These are phyloP conservation scores for Lates calcarifer DNA, from an alignment of 2,113 vertebrate species.

Conservation along the genomic window DNA sequence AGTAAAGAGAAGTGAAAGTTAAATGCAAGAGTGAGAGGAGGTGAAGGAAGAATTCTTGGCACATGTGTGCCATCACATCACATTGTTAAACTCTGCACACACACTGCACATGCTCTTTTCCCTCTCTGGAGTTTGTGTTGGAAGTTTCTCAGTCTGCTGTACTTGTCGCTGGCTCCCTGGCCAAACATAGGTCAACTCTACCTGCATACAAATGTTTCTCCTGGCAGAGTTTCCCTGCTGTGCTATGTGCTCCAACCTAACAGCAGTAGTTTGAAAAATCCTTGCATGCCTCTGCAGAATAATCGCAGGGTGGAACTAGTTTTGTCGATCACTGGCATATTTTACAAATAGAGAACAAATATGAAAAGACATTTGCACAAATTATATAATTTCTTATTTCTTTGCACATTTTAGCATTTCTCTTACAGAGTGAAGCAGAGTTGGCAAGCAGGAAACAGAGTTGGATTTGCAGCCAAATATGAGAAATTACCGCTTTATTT, in stretches of 20 bases:
- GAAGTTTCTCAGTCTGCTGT: not conserved
- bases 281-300: not conserved
- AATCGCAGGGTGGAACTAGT: no score
- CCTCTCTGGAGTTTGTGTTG: not conserved
- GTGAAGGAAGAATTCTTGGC: not conserved
- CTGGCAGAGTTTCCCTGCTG: not conserved
- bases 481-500: not conserved
- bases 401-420: not conserved
- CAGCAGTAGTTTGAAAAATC: not conserved
- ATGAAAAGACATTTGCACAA: not conserved
- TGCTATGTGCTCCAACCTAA: not conserved
- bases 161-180: not conserved
- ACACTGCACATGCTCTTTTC: no score
- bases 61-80: not conserved
- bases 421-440: not conserved
- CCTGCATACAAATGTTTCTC: conserved; percentile 15
- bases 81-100: not conserved
- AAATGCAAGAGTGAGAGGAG: conserved; percentile 17
- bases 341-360: not conserved
- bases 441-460: not conserved
- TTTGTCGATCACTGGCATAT: not conserved
- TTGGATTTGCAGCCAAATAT: not conserved
- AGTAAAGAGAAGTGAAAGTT: conserved; percentile 7
- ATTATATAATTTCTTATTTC: not conserved
- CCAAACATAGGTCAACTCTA: not conserved